These are phyloP conservation scores for Brachypteracias leptosomus DNA, from an alignment of 2,113 vertebrate genomes.

Conservation along the genomic window DNA sequence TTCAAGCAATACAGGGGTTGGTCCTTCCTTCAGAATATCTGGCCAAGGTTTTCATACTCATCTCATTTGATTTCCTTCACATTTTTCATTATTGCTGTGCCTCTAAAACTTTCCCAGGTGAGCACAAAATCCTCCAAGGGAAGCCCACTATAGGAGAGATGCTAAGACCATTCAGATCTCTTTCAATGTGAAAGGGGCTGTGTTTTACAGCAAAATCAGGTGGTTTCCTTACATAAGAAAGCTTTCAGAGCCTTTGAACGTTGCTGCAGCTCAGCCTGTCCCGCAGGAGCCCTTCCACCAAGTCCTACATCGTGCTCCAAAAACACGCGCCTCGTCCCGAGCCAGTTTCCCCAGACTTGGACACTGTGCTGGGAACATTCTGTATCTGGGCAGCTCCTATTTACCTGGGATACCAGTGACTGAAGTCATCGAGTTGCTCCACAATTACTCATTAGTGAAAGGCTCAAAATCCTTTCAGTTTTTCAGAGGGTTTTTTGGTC, in stretches of 20 bases:
- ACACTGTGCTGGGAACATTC: constrained; percentile 37
- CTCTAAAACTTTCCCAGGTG: background rate
- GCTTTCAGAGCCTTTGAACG: background rate
- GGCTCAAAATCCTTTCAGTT: background rate
- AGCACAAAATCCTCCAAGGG: background rate
- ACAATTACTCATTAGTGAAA: background rate
- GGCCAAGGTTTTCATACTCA: background rate
- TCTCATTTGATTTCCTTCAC: background rate
- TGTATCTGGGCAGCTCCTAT: constrained; percentile 41
- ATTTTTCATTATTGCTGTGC: background rate
- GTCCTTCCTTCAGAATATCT: background rate
- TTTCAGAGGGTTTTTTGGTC: background rate
- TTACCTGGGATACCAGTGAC: constrained; percentile 24
- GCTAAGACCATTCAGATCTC: fast-evolving
- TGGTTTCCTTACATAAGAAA: background rate
- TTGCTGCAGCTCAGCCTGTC: background rate
- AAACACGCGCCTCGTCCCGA: background rate
- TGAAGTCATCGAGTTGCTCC: background rate
- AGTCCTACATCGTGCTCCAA: background rate
- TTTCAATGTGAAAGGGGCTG: fast-evolving
- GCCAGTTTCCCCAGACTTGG: constrained; percentile 26
- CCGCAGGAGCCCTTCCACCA: background rate
- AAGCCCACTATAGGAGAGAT: fast-evolving
- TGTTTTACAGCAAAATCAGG: background rate
- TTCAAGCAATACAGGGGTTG: background rate